Base-by-base conservation (phyloP, 2,888 invertebrate genomes). In the Pelosia muscerda region DNA sequence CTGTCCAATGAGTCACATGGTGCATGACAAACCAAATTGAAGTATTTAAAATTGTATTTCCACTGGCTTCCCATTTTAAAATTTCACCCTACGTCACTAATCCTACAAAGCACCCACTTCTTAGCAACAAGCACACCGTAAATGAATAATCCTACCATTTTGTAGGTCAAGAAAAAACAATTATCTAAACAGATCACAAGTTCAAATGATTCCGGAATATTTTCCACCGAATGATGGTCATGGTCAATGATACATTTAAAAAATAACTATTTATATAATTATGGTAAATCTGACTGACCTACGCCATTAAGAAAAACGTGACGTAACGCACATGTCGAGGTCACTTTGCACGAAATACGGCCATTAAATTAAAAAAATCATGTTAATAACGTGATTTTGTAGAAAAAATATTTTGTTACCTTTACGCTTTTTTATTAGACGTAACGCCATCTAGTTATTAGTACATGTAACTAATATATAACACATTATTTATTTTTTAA, bases 361-460 rank as follows among this genome's bases (percentile, higher is more conserved):
- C 66, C 78, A 81, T 84, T 25, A 42, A 42, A 60, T 83, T 82
- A 75, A 86, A 80, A 83, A 86, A 89, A 86, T 83, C 86, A 90
- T 86, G 82, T 78, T 83, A 87, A 86, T 84, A 79, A 79, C 75
- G 69, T 69, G 73, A 79, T 82, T 84, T 81, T 81, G 86, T 86
- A 76, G 75, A 76, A 84, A 81, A 80, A 77, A 84, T 81, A 79
- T 74, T 65, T 56, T 59, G 58, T n/a, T 34, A 28, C 53, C 25
- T 15, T 54, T 58, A 73, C 55, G 22, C 10, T 19, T 8, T 58
- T 66, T 72, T 63, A 23, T 59, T 25, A 34, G 56, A 25, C 54
- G 57, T 79, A 81, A 66, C 84, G 86, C 84, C 87, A 86, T 87
- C 85, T 87, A 56, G 80, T 73, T 67, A 65, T 61, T 26, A 9